These are phyloP conservation scores for Sminthurides bifidus DNA, from an alignment of 1,140 invertebrate species.

Conservation along the genomic window DNA sequence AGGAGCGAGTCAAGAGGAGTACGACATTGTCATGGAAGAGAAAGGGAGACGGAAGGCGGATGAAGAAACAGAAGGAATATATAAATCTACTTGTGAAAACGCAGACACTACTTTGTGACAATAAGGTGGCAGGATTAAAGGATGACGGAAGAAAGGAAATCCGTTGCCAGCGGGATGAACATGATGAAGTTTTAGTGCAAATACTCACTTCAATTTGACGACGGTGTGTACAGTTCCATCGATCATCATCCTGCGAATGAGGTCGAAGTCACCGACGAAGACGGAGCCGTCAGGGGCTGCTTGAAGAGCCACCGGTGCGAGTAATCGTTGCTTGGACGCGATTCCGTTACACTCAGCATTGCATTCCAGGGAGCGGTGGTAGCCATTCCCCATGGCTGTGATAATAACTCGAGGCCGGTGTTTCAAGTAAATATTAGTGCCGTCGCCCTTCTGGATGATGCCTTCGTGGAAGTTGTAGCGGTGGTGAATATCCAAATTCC, in stretches of 20 bases:
- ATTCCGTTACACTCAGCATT: conserved; percentile 64
- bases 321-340: conserved; percentile 64
- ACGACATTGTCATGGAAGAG: no score
- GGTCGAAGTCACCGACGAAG: conserved; percentile 91
- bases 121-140: not conserved
- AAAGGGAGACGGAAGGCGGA: no score
- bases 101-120: not conserved
- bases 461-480: conserved; percentile 95
- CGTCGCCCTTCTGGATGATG: conserved; percentile 93
- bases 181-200: no score
- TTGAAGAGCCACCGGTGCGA: conserved; percentile 82
- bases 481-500: conserved; percentile 96
- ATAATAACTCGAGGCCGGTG: conserved; percentile 81
- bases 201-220: conserved; percentile 72
- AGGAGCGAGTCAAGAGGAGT: no score
- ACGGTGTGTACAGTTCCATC: conserved; percentile 78
- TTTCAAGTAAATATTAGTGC: conserved; percentile 88
- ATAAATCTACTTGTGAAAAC: conserved; percentile 1
- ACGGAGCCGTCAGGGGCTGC: conserved; percentile 84
- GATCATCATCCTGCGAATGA: conserved; percentile 76
- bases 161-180: no score
- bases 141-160: conserved; percentile 9
- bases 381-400: conserved; percentile 86
- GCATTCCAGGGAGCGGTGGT: conserved; percentile 71
- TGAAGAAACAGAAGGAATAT: no score